Percentiles rank a stretch among this genome's conserved stretches.
phyloP scores from a whole-genome alignment of 2,797 vertebrate genomes.

The Alosa sapidissima region DNA sequence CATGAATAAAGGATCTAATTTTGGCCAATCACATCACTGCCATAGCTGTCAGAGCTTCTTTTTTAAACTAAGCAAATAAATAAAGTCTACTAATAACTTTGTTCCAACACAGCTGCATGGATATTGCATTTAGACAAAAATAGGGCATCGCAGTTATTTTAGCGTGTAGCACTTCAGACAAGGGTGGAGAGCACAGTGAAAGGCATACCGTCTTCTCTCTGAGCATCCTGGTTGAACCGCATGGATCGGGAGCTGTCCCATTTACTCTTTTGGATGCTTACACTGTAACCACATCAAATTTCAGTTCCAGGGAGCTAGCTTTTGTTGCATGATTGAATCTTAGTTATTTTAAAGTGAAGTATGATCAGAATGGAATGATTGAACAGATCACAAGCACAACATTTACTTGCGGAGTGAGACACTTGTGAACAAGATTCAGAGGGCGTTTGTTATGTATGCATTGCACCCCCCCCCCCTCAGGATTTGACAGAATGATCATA shows the following conservation, averaged over 20 bases:
- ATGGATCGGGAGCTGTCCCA: slow-evolving; percentile 93
- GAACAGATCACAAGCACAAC: not conserved
- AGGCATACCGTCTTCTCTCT: slow-evolving; percentile 90
- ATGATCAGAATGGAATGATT: not conserved
- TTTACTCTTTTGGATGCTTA: slow-evolving; percentile 91
- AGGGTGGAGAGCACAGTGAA: not conserved
- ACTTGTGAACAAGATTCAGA: not conserved
- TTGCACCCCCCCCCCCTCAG: not conserved
- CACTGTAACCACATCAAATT: slow-evolving; percentile 71
- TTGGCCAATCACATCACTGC: not conserved
- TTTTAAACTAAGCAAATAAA: slow-evolving; percentile 24
- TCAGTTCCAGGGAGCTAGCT: not conserved
- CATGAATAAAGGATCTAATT: slow-evolving; percentile 6
- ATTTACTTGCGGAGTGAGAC: not conserved
- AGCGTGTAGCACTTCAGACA: not conserved
- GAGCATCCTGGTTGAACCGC: slow-evolving; percentile 95
- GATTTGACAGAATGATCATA: not conserved
- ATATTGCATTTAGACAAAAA: not conserved
- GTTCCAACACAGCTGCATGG: not conserved
- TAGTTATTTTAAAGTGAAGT: not conserved
- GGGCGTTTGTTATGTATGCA: not conserved
- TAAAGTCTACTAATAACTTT: not conserved
- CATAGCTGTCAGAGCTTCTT: not conserved
- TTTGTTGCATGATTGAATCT: not conserved
- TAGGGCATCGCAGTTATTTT: not conserved